phyloP scores from a whole-genome alignment of 37 sponge, comb jelly and placozoan genomes.

The Axinella damicornis region DNA sequence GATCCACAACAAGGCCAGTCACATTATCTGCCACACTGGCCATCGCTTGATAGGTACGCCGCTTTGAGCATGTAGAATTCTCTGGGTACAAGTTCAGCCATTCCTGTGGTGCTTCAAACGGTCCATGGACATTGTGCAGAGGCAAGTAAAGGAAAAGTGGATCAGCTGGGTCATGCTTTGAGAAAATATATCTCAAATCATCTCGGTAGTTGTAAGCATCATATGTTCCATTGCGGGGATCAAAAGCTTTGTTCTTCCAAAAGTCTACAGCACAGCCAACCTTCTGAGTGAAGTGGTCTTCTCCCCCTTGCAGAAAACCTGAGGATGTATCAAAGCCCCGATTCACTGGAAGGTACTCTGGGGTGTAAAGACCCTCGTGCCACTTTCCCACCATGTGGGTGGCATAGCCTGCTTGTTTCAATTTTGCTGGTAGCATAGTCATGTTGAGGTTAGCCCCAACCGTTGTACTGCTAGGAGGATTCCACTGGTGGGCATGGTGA shows the following conservation, averaged over 20 bases:
- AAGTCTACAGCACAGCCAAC: conserved; percentile 35
- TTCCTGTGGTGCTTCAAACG: conserved; percentile 58
- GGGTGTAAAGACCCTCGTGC: conserved; percentile 60
- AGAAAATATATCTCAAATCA: conserved; percentile 31
- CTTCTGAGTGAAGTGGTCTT: conserved; percentile 62
- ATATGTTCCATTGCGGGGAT: conserved; percentile 41
- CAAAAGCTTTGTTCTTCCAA: conserved; percentile 27
- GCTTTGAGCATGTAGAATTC: background rate
- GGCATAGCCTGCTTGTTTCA: conserved; percentile 38
- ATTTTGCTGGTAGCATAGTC: conserved; percentile 52
- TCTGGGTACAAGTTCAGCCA: conserved; percentile 23
- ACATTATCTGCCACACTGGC: conserved; percentile 59
- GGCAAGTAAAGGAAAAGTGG: conserved; percentile 71
- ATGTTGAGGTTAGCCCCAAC: conserved; percentile 53
- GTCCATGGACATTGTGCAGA: conserved; percentile 40
- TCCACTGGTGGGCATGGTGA: conserved; percentile 44
- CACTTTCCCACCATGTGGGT: conserved; percentile 66
- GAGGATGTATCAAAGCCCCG: conserved; percentile 62
- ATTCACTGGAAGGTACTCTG: conserved; percentile 44
- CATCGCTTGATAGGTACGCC: conserved; percentile 56
- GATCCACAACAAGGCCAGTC: conserved; percentile 46
- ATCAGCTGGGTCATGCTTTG: conserved; percentile 31
- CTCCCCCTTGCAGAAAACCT: conserved; percentile 51
- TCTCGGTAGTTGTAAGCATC: conserved; percentile 24
- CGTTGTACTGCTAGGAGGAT: background rate